phyloP scores from a whole-genome alignment of 2,113 vertebrate species.

The Acanthochromis polyacanthus region DNA sequence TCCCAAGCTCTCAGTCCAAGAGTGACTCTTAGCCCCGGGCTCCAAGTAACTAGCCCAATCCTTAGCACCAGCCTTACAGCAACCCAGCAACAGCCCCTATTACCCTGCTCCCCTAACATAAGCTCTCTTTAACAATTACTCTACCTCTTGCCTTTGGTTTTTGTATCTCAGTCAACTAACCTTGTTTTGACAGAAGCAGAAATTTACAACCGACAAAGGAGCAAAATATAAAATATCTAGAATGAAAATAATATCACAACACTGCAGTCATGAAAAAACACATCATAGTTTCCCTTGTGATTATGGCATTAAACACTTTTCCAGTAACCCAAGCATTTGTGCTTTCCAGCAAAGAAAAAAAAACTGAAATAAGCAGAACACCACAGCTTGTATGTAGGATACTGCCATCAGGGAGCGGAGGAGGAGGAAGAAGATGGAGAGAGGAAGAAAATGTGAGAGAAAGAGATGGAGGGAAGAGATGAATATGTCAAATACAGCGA shows the following conservation, averaged over 20 bases:
- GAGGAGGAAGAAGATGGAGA: not conserved
- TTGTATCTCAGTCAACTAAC: too few species aligned
- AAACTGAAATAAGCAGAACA: slow-evolving; percentile 36
- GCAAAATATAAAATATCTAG: not conserved
- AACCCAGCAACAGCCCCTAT: too few species aligned
- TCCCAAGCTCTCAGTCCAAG: too few species aligned
- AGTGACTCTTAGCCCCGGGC: too few species aligned
- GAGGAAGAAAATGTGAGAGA: not conserved
- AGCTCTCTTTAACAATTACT: too few species aligned
- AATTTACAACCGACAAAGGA: not conserved
- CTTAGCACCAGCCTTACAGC: too few species aligned
- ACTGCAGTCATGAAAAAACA: not conserved
- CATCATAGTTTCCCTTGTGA: not conserved
- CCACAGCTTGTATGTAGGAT: slow-evolving; percentile 57
- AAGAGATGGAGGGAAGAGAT: not conserved
- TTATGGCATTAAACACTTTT: slow-evolving; percentile 6
- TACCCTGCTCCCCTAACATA: too few species aligned
- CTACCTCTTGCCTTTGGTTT: too few species aligned
- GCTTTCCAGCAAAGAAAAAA: slow-evolving; percentile 17
- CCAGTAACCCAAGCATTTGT: slow-evolving; percentile 9
- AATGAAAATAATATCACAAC: not conserved
- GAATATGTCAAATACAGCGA: not conserved
- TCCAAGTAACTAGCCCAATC: too few species aligned
- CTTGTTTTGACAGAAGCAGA: not conserved
- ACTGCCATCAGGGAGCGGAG: slow-evolving; percentile 49